A percentile compares a stretch with the other conserved stretches of the same genome.
phyloP scores from a whole-genome alignment of 2,797 vertebrate species.

The Emydoidea blandingii region DNA sequence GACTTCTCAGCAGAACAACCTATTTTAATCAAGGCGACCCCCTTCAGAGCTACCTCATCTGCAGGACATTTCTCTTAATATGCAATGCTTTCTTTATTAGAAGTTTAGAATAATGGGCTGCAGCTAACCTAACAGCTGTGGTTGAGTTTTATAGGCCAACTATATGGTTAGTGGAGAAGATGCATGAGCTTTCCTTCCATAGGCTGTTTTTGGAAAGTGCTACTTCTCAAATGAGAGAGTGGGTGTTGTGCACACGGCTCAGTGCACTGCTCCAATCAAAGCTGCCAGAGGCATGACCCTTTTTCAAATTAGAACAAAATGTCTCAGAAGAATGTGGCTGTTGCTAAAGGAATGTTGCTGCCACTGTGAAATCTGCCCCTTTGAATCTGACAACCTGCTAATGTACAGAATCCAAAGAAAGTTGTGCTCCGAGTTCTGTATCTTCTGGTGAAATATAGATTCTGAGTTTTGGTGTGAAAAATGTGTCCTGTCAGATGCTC shows the following conservation, averaged over 20 bases:
- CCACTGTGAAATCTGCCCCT: constrained; percentile 5
- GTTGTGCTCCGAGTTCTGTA: neutral
- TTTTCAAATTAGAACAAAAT: neutral
- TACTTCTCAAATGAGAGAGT: rapidly evolving
- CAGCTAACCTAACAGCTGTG: neutral
- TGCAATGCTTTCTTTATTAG: neutral
- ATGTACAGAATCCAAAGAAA: rapidly evolving
- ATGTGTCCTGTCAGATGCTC: neutral
- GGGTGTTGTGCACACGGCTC: rapidly evolving
- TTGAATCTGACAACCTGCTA: constrained; percentile 1
- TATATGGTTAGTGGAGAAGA: constrained; percentile 20
- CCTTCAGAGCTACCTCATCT: constrained; percentile 54
- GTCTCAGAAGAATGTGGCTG: neutral
- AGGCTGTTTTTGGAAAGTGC: neutral
- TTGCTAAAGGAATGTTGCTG: neutral
- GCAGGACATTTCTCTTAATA: constrained; percentile 64
- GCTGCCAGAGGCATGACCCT: rapidly evolving
- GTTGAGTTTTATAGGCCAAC: neutral
- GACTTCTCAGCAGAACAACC: constrained; percentile 71
- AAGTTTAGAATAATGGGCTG: constrained; percentile 36
- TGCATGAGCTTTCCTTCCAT: neutral
- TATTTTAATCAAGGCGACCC: constrained; percentile 76
- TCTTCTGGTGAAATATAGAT: neutral
- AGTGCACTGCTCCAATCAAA: neutral
- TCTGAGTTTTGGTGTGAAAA: neutral